phyloP scores from a whole-genome alignment of 2,888 invertebrate genomes.

The Gymnocheta viridis region DNA sequence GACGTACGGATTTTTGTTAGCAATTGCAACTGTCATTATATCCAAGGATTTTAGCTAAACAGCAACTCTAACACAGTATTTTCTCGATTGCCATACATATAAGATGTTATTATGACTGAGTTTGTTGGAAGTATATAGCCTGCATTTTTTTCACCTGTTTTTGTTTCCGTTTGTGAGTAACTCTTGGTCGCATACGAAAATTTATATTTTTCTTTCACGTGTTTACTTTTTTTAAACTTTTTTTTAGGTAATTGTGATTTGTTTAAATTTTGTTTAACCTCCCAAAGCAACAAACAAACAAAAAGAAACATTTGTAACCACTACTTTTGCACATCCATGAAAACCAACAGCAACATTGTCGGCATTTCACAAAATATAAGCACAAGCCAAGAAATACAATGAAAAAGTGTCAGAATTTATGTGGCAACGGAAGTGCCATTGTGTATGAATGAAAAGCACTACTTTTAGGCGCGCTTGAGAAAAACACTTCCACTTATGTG shows the following conservation, averaged over 20 bases:
- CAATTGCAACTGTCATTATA: constrained; percentile 8
- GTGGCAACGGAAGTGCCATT: constrained; percentile 58
- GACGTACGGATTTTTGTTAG: neutral
- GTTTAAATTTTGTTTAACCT: neutral
- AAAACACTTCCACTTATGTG: neutral
- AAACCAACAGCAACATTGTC: constrained; percentile 17
- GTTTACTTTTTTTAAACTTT: constrained; percentile 28
- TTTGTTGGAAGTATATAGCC: neutral
- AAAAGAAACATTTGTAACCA: constrained; percentile 23
- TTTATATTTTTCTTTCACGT: neutral
- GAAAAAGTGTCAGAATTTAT: constrained; percentile 49
- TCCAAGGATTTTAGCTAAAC: neutral
- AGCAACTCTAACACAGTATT: neutral
- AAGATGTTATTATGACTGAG: neutral
- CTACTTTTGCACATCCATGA: neutral
- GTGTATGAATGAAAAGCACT: constrained; percentile 35
- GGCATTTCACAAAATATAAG: constrained; percentile 16
- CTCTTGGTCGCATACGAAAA: constrained; percentile 45
- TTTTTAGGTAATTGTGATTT: constrained; percentile 55
- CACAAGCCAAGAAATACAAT: constrained; percentile 1
- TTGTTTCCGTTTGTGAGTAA: constrained; percentile 30
- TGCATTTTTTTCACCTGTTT: neutral
- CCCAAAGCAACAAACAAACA: constrained; percentile 15
- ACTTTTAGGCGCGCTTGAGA: constrained; percentile 30
- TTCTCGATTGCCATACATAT: neutral